These are phyloP conservation scores for Eudemis profundana DNA, from an alignment of 2,888 invertebrate species.

Conservation along the genomic window DNA sequence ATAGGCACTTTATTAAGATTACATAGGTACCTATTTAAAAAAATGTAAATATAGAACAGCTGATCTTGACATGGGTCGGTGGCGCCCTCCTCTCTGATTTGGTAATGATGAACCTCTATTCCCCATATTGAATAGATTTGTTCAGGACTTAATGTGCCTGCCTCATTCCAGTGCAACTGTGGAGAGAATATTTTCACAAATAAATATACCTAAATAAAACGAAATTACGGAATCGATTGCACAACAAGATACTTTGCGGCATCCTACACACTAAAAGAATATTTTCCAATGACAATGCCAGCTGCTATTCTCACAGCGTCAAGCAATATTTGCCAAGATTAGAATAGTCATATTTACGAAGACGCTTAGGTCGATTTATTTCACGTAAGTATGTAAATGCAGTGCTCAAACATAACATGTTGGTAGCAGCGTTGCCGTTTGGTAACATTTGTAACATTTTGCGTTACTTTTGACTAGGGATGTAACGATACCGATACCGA, in stretches of 20 bases:
- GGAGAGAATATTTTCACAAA: neutral
- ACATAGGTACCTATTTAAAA: too few relatives aligned
- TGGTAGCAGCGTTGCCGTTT: too few relatives aligned
- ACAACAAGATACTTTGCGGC: neutral
- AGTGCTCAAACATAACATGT: too few relatives aligned
- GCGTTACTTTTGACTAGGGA: too few relatives aligned
- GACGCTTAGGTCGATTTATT: neutral
- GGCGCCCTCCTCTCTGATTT: too few relatives aligned
- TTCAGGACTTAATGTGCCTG: neutral
- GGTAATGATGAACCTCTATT: neutral
- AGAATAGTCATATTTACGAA: neutral
- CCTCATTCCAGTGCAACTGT: conserved; percentile 1
- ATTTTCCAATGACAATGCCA: neutral
- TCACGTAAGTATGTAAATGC: too few relatives aligned
- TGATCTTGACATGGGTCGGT: too few relatives aligned
- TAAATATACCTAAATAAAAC: conserved; percentile 11
- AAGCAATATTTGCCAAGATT: neutral
- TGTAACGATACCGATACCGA: too few relatives aligned
- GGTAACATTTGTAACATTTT: too few relatives aligned
- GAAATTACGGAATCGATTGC: neutral
- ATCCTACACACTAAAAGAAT: neutral
- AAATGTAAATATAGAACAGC: too few relatives aligned
- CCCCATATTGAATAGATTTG: conserved; percentile 2
- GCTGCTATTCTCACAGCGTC: neutral
- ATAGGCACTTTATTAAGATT: too few relatives aligned